Base-by-base conservation (phyloP, 2,888 invertebrate genomes). In the Metacarcinus magister region DNA sequence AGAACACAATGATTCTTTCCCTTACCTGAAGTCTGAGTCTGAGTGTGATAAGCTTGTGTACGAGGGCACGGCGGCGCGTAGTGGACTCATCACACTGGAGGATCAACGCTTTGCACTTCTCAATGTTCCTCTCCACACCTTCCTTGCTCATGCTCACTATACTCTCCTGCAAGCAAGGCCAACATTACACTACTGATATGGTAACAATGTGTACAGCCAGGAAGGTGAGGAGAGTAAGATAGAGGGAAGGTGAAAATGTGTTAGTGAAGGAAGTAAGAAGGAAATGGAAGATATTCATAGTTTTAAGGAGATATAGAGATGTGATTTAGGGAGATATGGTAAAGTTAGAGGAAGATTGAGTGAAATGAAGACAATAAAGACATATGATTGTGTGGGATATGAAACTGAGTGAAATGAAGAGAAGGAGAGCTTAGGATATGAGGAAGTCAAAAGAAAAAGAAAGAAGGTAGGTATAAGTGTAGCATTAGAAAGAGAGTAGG, bases 81-180 rank as follows among this genome's bases (percentile, higher is more conserved):
- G 93, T 96, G 54, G 96, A 92, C 67, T 96, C 94, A 4, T 96
- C 94, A 67, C 96, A 93, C 93, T 96, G 96, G 48, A 96, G 95
- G 87, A 96, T 96, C 48, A 96, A 46, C 13, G n/a, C 60, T 92
- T 96, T 96, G 46, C 96, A 96, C 46, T 95, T 96, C 46, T 96
- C 96, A 43, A 96, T 91, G 43, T 92, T 96, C 39, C 5, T 92
- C 67, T 92, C 94, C 23, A 96, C 92, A n/a, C 23, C 39, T 23
- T 96, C 96, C 60, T 39, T 28, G 44, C 87, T 94, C 92, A 94
- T 89, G 43, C 10, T 87, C 10, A 75, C 16, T 32, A 94, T 48
- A 82, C 89, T 94, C 28, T 96, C 96, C 96, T 96, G 95, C 8
- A 94, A 94, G 32, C 10, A 87, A 75, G 28, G 19, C n/a, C 60